Evolutionary conservation across 2,888 invertebrate genomes (phyloP).

Genomic region (Aplocera efformata): DNA sequence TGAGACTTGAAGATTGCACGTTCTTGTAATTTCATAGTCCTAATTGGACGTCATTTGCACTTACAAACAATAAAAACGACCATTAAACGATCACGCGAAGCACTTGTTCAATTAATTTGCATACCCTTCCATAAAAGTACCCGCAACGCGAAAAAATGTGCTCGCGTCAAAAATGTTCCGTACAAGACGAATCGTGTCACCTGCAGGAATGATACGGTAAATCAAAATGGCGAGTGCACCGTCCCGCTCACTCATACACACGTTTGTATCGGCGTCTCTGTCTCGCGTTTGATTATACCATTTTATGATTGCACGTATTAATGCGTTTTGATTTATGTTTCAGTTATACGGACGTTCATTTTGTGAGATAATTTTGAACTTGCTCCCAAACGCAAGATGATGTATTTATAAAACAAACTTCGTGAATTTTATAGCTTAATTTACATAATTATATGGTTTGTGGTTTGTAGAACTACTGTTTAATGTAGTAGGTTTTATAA

Average conservation of each 20-base stretch:
- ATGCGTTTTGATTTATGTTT: conserved; percentile 57
- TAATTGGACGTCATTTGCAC: conserved; percentile 3
- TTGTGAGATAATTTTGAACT: conserved; percentile 32
- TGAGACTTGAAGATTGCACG: too few species aligned
- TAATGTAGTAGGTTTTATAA: conserved; percentile 9
- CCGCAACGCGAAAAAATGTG: conserved; percentile 12
- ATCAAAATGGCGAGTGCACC: conserved; percentile 51
- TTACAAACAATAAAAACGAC: conserved; percentile 10
- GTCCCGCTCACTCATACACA: conserved; percentile 26
- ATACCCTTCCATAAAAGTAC: conserved; percentile 13
- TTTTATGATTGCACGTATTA: conserved; percentile 53
- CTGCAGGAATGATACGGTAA: conserved; percentile 44
- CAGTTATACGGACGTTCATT: conserved; percentile 38
- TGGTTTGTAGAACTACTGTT: conserved; percentile 10
- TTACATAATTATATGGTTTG: conserved; percentile 15
- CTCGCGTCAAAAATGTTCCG: conserved; percentile 34
- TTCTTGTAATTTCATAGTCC: too few species aligned
- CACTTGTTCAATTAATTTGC: conserved; percentile 13
- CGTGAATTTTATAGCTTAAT: conserved; percentile 19
- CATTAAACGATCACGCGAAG: conserved; percentile 1
- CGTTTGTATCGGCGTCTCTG: conserved; percentile 26
- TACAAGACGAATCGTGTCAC: conserved; percentile 52
- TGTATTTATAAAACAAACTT: conserved; percentile 21
- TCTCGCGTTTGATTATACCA: conserved; percentile 45
- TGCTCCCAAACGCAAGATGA: conserved; percentile 3